These are phyloP conservation scores for Lepidochrysops patricia DNA, from an alignment of 2,888 invertebrate species.

Conservation along the genomic window DNA sequence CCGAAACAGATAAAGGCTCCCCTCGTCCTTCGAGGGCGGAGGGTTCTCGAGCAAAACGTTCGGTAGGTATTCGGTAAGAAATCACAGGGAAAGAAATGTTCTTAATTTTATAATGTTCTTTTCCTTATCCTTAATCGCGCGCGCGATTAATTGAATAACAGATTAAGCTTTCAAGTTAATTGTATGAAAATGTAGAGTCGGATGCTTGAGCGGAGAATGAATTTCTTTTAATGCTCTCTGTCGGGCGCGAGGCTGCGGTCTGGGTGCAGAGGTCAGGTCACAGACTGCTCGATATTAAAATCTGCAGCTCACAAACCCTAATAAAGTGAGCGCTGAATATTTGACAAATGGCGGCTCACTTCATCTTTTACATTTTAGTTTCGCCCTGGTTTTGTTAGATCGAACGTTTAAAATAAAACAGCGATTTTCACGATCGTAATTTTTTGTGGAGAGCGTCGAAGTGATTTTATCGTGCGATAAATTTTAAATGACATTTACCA, in stretches of 20 bases:
- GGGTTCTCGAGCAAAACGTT: constrained; percentile 15
- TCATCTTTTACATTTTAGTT: neutral
- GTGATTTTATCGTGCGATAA: constrained; percentile 2
- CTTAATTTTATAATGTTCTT: constrained; percentile 6
- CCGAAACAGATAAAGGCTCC: constrained; percentile 39
- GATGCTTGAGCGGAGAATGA: neutral
- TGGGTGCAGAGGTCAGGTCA: neutral
- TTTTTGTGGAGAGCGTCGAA: neutral
- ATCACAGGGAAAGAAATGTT: neutral
- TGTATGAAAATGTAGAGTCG: neutral
- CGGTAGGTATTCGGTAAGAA: neutral
- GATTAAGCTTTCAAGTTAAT: constrained; percentile 9
- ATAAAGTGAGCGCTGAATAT: neutral
- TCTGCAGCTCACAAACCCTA: neutral
- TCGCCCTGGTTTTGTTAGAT: neutral
- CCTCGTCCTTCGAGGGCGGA: constrained; percentile 18
- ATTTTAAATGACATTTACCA: neutral
- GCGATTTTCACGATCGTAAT: neutral
- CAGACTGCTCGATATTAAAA: neutral
- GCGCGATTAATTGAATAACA: constrained; percentile 3
- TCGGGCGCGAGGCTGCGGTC: neutral
- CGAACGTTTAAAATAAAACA: neutral
- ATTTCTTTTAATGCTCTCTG: neutral
- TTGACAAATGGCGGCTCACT: neutral
- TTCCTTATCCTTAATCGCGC: constrained; percentile 1